Base-by-base conservation (phyloP, 2,113 vertebrate genomes). In the Sclerurus mexicanus region DNA sequence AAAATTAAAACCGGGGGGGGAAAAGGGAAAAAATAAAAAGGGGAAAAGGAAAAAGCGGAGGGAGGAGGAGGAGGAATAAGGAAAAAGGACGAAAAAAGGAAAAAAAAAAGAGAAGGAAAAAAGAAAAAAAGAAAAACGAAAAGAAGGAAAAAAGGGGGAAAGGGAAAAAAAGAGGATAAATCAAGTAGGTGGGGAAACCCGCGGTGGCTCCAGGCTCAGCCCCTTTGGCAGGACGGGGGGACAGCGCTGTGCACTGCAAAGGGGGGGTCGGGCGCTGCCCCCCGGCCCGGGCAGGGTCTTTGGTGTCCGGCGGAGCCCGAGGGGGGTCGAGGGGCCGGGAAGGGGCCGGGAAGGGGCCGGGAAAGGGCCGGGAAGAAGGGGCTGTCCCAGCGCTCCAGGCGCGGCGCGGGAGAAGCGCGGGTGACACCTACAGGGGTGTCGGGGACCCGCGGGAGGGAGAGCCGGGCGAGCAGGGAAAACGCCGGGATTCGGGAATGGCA, bases 231-330 rank as follows among this genome's bases (percentile, higher is more conserved):
- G 44, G 44, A 19, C 5, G 33, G 56, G 10, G 33, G 53, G 55
- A 14, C 3, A 2, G 47, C 42, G 85, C 27, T 30, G 56, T 9
- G n/a, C 31, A 30, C 56, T 4, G 52, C 37, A 33, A 23, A 63
- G 24, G 28, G 12, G 53, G 40, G 94, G 95, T 96, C 86, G 58
- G 94, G 93, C 93, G 1, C 11, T 90, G 95, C 93, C 96, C 97
- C 97, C 97, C 82, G 79, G 94, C 87, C 94, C 66, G 92, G 97
- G 97, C 96, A 96, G 97, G 93, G 95, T 96, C 97, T 96, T 96
- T 95, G 98, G 98, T 97, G 96, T 94, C 94, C 37, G 71, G 60
- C 73, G 68, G 95, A 95, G 96, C 90, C 11, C 30, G 78, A 60
- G n/a, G 16, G 5, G 31, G 2, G 31, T 56, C 22, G 31, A 44